Evolutionary conservation across 1,140 invertebrate species (phyloP).

Genomic region (Lepidurus apus): DNA sequence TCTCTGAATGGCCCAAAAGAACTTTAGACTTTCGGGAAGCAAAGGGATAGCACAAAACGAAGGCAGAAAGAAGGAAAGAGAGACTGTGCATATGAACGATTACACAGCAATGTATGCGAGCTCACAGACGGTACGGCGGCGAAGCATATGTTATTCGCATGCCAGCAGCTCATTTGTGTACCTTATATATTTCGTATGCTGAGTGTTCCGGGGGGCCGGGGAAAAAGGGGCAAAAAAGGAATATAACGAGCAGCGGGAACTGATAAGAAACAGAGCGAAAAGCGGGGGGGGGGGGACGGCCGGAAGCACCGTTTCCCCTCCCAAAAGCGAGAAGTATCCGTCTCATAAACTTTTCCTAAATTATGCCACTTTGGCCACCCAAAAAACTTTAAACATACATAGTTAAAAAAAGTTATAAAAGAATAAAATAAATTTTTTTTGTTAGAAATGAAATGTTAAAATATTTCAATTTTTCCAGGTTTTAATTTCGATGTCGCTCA

Average conservation of each 20-base stretch:
- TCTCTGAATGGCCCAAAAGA: too few relatives aligned
- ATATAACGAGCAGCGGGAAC: neutral
- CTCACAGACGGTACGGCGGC: neutral
- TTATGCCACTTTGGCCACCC: neutral
- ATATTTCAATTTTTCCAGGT: too few relatives aligned
- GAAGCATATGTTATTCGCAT: slow-evolving; percentile 22
- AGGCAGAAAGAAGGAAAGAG: neutral
- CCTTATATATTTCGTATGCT: neutral
- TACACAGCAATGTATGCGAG: neutral
- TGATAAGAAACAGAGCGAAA: too few relatives aligned
- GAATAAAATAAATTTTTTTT: too few relatives aligned
- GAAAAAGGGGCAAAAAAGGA: neutral
- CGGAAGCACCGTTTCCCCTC: neutral
- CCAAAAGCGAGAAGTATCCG: neutral
- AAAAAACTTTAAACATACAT: too few relatives aligned
- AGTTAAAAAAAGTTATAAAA: too few relatives aligned
- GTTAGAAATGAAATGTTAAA: too few relatives aligned
- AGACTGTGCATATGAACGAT: neutral
- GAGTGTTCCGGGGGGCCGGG: neutral
- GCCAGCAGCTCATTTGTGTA: neutral
- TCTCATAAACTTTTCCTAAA: neutral
- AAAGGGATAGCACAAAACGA: neutral
- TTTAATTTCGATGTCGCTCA: too few relatives aligned
- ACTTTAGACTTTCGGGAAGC: too few relatives aligned
- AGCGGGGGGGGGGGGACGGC: neutral